Base-by-base conservation (phyloP, 2,888 invertebrate species). In the Carterocephalus palaemon region DNA sequence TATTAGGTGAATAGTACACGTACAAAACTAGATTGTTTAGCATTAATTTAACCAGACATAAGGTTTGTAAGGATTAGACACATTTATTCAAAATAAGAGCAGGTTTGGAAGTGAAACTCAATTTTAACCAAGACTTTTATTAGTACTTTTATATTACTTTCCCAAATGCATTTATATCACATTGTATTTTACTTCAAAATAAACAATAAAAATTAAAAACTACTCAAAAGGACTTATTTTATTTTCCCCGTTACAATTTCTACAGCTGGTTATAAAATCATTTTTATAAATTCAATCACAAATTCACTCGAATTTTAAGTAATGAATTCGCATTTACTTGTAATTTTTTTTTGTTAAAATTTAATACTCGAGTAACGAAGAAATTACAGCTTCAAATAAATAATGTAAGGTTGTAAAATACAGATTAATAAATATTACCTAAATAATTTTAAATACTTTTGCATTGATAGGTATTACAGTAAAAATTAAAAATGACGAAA, bases 141-240 rank as follows among this genome's bases (percentile, higher is more conserved):
- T 57, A 59, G 61, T 67, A 70, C 56, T 67, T 67, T 70, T 75
- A 60, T 77, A 72, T 67, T 70, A 66, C 65, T 67, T 69, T 70
- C 64, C 64, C 61, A 67, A 68, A 74, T 71, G 82, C 82, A 82
- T 82, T 82, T 81, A 80, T 51, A 64, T 67, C 62, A 61, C 43
- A 43, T 29, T 39, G 34, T 68, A 64, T 57, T n/a, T 62, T 60
- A 60, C 54, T 65, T 60, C 60, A 63, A 64, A 69, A 64, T 59
- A 60, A 63, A 62, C 51, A 41, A 53, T 54, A 56, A 54, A 55
- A 54, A 55, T 49, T 46, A 52, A 38, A 37, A 32, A 37, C 7
- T 34, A 22, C 32, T 7, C 31, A 10, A 29, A n/a, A n/a, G n/a
- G n/a, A n/a, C n/a, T 29, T 46, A 19, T 41, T 42, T 52, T 32